phyloP scores from a whole-genome alignment of 2,888 invertebrate species.

The Euclidia mi region DNA sequence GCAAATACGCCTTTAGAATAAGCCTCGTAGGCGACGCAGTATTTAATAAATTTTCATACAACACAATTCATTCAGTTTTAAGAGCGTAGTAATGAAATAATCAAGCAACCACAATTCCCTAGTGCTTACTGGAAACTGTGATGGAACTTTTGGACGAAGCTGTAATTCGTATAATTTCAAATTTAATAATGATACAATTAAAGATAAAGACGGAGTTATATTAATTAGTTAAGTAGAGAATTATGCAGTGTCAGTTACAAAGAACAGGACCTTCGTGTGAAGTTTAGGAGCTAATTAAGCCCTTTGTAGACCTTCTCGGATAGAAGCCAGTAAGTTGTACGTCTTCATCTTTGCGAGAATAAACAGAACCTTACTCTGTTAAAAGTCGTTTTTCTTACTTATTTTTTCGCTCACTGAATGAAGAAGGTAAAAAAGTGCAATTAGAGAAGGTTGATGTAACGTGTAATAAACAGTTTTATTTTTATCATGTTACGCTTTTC shows the following conservation, averaged over 20 bases:
- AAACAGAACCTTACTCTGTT: slow-evolving; percentile 27
- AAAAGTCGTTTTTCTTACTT: slow-evolving; percentile 18
- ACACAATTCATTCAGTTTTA: slow-evolving; percentile 24
- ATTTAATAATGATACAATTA: slow-evolving; percentile 57
- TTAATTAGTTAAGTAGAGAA: slow-evolving; percentile 52
- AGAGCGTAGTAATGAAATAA: slow-evolving; percentile 39
- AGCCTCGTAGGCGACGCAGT: background rate
- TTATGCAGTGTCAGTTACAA: slow-evolving; percentile 43
- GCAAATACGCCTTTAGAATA: no score
- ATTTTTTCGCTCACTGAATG: slow-evolving; percentile 17
- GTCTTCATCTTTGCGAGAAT: slow-evolving; percentile 19
- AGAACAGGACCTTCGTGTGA: slow-evolving; percentile 38
- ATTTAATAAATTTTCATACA: slow-evolving; percentile 7
- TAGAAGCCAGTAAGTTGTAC: slow-evolving; percentile 33
- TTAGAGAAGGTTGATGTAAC: slow-evolving; percentile 17
- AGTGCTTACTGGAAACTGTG: slow-evolving; percentile 33
- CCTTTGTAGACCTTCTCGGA: slow-evolving; percentile 23
- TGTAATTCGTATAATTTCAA: slow-evolving; percentile 50
- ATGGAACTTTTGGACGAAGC: slow-evolving; percentile 46
- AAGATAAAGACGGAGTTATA: slow-evolving; percentile 52
- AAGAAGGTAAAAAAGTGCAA: slow-evolving; percentile 18
- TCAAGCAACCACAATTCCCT: slow-evolving; percentile 35
- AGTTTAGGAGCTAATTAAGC: slow-evolving; percentile 34
- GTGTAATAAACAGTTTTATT: slow-evolving; percentile 12
- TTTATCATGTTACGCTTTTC: background rate